Evolutionary conservation across 64 coral and sea anemone genomes (phyloP).

Genomic region (Montipora capricornis): DNA sequence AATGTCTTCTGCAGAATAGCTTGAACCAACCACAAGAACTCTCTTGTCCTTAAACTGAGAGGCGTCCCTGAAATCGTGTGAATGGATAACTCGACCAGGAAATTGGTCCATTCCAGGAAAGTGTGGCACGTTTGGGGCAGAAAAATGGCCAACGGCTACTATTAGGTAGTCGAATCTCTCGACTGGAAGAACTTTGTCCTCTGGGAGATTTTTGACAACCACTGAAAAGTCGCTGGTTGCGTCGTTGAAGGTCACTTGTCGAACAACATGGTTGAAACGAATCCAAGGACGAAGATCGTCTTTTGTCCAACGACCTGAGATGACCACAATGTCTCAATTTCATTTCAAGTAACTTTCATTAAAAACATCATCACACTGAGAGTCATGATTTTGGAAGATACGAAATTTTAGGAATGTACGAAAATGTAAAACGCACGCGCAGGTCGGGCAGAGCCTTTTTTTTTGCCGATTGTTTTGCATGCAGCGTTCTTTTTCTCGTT

Average conservation of each 20-base stretch:
- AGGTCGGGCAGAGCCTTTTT: no score
- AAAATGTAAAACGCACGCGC: no score
- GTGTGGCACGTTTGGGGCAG: conserved; percentile 42
- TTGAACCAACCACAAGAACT: conserved; percentile 53
- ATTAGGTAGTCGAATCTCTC: conserved; percentile 57
- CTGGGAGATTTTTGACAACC: conserved; percentile 41
- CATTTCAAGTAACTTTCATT: no score
- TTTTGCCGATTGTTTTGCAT: no score
- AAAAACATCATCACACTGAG: no score
- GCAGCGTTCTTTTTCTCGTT: no score
- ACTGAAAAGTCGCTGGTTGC: conserved; percentile 45
- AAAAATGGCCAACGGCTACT: conserved; percentile 55
- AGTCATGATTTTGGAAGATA: no score
- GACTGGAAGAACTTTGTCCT: conserved; percentile 16
- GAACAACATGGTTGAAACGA: conserved; percentile 46
- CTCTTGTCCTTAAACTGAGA: conserved; percentile 19
- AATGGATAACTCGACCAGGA: conserved; percentile 50
- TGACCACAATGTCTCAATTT: neutral
- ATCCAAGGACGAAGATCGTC: conserved; percentile 50
- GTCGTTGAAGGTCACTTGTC: conserved; percentile 44
- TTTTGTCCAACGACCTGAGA: conserved; percentile 64
- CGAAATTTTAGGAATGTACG: no score
- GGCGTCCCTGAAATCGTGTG: conserved; percentile 60
- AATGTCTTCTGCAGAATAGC: conserved; percentile 64
- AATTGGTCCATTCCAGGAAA: conserved; percentile 62